A percentile compares a stretch with the other conserved stretches of the same genome.
Evolutionary conservation across 92 coral and sea anemone species (phyloP).

Genomic region (Virgularia gustaviana): DNA sequence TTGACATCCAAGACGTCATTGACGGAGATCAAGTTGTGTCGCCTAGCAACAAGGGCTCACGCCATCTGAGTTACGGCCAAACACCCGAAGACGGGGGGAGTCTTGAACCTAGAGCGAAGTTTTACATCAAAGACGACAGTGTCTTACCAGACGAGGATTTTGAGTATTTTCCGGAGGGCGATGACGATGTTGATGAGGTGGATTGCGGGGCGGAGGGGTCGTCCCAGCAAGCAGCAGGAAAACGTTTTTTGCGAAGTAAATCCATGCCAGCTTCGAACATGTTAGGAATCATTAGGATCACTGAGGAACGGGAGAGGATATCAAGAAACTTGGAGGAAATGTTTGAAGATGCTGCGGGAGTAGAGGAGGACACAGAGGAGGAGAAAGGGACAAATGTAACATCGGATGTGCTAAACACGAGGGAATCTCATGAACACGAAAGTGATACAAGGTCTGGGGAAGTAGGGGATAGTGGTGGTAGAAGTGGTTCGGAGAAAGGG

Average conservation of each 20-base stretch:
- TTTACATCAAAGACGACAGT: conserved; percentile 12
- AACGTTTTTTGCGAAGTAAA: conserved; percentile 13
- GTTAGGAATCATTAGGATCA: not conserved
- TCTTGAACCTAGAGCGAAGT: not conserved
- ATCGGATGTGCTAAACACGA: not conserved
- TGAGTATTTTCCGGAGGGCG: not conserved
- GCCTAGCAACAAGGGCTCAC: no score
- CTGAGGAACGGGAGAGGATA: not conserved
- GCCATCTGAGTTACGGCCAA: not conserved
- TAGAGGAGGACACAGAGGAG: not conserved
- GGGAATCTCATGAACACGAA: no score
- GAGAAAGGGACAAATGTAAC: no score
- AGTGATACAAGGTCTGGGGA: not conserved
- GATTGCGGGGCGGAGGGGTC: not conserved
- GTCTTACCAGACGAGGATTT: not conserved
- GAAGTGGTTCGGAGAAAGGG: no score
- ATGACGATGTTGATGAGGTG: not conserved
- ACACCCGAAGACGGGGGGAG: no score
- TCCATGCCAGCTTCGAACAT: conserved; percentile 25
- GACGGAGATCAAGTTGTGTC: not conserved
- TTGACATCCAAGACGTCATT: not conserved
- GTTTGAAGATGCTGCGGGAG: not conserved
- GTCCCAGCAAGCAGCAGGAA: not conserved
- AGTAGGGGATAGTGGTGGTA: not conserved
- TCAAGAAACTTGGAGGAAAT: not conserved